These are phyloP conservation scores for Drosophila miranda DNA, from an alignment of 1,140 invertebrate genomes.

Conservation along the genomic window DNA sequence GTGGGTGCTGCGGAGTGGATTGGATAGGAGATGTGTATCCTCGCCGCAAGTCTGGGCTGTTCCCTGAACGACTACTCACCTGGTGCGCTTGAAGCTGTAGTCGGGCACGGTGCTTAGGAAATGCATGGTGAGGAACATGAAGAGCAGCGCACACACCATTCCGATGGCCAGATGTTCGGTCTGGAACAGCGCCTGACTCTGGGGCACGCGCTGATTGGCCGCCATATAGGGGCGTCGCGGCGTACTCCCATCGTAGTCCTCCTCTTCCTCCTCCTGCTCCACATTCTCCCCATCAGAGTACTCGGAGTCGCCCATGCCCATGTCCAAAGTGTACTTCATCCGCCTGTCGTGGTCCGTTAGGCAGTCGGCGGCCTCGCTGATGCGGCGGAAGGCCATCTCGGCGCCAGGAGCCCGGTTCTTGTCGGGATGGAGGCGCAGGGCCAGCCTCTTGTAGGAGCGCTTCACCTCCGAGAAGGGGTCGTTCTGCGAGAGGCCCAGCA, in stretches of 20 bases:
- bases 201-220: slow-evolving; percentile 75
- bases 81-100: slow-evolving; percentile 91
- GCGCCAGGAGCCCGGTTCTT: slow-evolving; percentile 99
- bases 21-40: background rate
- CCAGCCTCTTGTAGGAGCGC: slow-evolving; percentile 97
- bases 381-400: slow-evolving; percentile 96
- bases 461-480: slow-evolving; percentile 97
- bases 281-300: background rate
- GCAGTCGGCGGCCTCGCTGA: slow-evolving; percentile 96
- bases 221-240: slow-evolving; percentile 59
- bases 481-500: slow-evolving; percentile 94
- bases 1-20: slow-evolving; percentile 43
- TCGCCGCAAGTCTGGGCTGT: background rate
- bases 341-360: slow-evolving; percentile 96
- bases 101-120: slow-evolving; percentile 96
- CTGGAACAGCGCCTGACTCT: slow-evolving; percentile 57
- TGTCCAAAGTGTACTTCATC: slow-evolving; percentile 93
- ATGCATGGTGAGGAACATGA: slow-evolving; percentile 95
- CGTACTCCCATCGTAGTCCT: background rate
- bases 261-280: background rate
- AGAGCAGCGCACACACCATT: slow-evolving; percentile 83
- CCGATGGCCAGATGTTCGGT: slow-evolving; percentile 90
- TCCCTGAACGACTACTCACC: slow-evolving; percentile 86
- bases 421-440: slow-evolving; percentile 98
- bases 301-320: slow-evolving; percentile 80